These are phyloP conservation scores for Branchinecta sandiegonensis DNA, from an alignment of 2,888 invertebrate species.

Conservation along the genomic window DNA sequence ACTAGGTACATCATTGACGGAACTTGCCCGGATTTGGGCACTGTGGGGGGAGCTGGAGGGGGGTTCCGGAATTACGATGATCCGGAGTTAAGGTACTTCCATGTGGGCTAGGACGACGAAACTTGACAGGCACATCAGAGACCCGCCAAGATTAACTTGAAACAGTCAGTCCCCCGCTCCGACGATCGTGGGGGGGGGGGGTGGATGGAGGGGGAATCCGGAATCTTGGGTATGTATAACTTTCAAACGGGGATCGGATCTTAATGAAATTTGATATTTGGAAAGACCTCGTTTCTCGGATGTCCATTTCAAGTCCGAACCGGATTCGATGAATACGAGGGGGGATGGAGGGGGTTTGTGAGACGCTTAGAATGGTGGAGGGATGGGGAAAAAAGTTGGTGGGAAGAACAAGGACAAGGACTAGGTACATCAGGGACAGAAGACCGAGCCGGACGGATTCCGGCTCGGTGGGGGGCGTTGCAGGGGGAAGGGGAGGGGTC, in stretches of 20 bases:
- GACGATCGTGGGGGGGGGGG: not conserved
- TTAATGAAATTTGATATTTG: not conserved
- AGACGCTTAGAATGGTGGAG: not conserved
- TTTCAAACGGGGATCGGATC: constrained; percentile 2
- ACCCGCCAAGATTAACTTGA: constrained; percentile 4
- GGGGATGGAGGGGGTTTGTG: not conserved
- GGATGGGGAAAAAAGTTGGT: not conserved
- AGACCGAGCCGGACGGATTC: not conserved
- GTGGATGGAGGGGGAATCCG: not conserved
- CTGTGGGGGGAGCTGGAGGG: no score
- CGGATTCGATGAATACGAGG: not conserved
- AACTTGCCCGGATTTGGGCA: no score
- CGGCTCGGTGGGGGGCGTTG: not conserved
- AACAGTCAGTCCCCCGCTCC: not conserved
- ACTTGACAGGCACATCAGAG: not conserved
- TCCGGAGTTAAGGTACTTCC: not conserved
- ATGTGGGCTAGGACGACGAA: not conserved
- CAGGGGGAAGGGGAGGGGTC: not conserved
- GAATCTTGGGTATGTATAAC: not conserved
- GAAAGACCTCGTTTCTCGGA: not conserved
- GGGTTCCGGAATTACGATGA: no score
- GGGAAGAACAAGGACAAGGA: not conserved
- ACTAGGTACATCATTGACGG: no score
- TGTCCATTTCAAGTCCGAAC: not conserved
- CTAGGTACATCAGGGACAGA: not conserved